Evolutionary conservation across 2,888 invertebrate genomes (phyloP).

Genomic region (Drosophila stalkeri): DNA sequence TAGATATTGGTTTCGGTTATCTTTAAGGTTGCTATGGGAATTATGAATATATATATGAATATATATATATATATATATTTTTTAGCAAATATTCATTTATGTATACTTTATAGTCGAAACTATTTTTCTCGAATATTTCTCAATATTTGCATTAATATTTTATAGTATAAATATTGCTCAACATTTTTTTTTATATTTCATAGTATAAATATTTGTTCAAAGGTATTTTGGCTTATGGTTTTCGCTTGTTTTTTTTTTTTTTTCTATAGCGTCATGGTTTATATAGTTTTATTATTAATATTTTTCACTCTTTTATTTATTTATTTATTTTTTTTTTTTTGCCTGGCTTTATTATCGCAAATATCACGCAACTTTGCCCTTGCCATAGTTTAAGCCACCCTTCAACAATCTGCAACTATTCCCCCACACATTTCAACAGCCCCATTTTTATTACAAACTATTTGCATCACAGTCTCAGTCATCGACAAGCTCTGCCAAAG

Average conservation of each 20-base stretch:
- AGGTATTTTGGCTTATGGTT: constrained; percentile 28
- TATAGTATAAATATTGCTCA: background rate
- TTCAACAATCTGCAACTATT: background rate
- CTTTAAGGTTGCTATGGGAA: background rate
- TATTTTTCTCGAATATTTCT: background rate
- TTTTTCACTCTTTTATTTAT: too few species aligned
- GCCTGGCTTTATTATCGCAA: constrained; percentile 28
- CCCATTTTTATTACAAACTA: constrained; percentile 28
- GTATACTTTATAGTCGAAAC: constrained; percentile 6
- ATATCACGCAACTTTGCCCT: constrained; percentile 22
- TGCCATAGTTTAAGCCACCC: constrained; percentile 31
- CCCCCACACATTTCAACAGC: constrained; percentile 1
- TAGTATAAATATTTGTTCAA: background rate
- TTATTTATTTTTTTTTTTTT: constrained; percentile 6
- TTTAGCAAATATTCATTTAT: background rate
- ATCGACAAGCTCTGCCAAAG: constrained; percentile 17
- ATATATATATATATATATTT: too few species aligned
- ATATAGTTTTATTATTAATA: background rate
- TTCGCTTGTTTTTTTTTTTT: constrained; percentile 36
- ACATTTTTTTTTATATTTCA: background rate
- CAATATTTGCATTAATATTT: too few species aligned
- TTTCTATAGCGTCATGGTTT: constrained; percentile 8
- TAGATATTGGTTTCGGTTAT: constrained; percentile 49
- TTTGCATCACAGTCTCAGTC: constrained; percentile 40
- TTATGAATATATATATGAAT: too few species aligned